phyloP scores from a whole-genome alignment of 2,797 vertebrate genomes.

The Geotrypetes seraphini region DNA sequence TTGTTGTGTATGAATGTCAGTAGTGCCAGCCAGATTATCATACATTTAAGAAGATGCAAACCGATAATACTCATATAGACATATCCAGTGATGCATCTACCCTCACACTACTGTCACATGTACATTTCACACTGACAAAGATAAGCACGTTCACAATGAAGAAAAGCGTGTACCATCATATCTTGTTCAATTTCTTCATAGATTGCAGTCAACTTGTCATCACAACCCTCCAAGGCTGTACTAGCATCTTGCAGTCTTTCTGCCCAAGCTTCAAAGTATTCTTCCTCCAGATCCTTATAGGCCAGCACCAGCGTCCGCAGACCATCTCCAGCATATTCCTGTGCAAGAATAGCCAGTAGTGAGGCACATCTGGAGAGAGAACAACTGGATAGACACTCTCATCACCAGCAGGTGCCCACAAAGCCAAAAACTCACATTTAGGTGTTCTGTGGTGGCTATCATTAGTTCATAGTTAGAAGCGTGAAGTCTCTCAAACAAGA shows the following conservation, averaged over 20 bases:
- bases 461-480: constrained; percentile 65
- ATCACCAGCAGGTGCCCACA: accelerated
- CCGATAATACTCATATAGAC: too few species aligned
- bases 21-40: too few species aligned
- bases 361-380: too few species aligned
- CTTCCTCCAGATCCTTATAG: constrained; percentile 76
- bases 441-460: constrained; percentile 76
- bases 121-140: too few species aligned
- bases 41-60: too few species aligned
- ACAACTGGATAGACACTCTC: background rate
- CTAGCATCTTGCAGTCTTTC: constrained; percentile 57
- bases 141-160: accelerated
- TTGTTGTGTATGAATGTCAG: too few species aligned
- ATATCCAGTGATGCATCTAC: too few species aligned
- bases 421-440: constrained; percentile 61
- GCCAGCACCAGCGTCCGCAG: constrained; percentile 78
- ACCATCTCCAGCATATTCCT: constrained; percentile 82
- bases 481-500: constrained; percentile 78
- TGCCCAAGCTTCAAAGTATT: constrained; percentile 71
- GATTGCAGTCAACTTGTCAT: constrained; percentile 68
- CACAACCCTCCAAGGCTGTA: constrained; percentile 56
- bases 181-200: constrained; percentile 84
- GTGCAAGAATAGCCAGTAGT: background rate
- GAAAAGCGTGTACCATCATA: constrained; percentile 63
- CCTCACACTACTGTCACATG: too few species aligned